Percentiles rank a stretch among this genome's conserved stretches.
Conservation (phyloP, 2,888 invertebrate species). For the Acronicta psi region DNA sequence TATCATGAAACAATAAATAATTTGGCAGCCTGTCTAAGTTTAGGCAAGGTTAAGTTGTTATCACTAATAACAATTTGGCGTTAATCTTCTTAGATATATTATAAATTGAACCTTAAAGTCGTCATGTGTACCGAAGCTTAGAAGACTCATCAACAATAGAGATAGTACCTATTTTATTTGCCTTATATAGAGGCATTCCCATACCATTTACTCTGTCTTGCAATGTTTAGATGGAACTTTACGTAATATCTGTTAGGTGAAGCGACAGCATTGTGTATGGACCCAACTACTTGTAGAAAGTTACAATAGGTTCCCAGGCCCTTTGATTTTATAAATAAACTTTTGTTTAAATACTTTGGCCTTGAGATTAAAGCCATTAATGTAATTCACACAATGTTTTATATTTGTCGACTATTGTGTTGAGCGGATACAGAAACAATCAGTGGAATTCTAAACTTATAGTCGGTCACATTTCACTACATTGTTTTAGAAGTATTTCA, state of each 20-base stretch:
- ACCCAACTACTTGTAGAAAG: neutral
- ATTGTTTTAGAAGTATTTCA: constrained; percentile 6
- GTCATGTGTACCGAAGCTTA: too few species aligned
- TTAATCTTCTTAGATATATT: too few species aligned
- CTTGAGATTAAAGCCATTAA: neutral
- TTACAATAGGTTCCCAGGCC: constrained; percentile 4
- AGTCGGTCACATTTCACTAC: constrained; percentile 1
- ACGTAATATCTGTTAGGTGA: neutral
- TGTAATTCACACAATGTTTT: constrained; percentile 6
- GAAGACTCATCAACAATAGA: too few species aligned
- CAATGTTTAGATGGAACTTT: neutral
- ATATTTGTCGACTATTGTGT: constrained; percentile 24
- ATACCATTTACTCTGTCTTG: neutral
- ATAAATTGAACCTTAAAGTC: too few species aligned
- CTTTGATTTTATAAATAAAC: constrained; percentile 12
- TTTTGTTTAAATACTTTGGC: constrained; percentile 1
- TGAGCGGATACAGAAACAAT: constrained; percentile 18
- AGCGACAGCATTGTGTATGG: too few species aligned
- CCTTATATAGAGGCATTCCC: neutral
- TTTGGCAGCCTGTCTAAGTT: too few species aligned
- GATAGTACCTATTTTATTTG: too few species aligned
- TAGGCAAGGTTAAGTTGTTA: too few species aligned
- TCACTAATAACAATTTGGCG: too few species aligned
- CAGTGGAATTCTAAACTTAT: constrained; percentile 19
- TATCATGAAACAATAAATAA: too few species aligned